Base-by-base conservation (phyloP, 2,888 invertebrate species). In the Pelosia muscerda region DNA sequence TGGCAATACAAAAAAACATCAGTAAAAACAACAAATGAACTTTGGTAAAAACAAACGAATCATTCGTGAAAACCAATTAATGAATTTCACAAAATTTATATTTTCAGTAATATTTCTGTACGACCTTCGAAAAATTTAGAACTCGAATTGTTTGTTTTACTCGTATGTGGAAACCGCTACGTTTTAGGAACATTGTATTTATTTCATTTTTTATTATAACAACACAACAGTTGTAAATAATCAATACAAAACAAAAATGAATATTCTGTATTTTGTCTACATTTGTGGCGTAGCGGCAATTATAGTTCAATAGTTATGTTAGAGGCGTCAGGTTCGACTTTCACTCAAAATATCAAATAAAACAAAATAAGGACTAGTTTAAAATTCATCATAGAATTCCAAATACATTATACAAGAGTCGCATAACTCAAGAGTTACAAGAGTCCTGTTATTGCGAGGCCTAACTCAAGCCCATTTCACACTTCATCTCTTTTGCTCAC, bases 51-150 rank as follows among this genome's bases (percentile, higher is more conserved):
- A 49, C 49, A 49, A 49, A 11, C 25, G 38, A 66, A 66, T 55
- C 60, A 61, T 26, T 28, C 25, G 34, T 61, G 55, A 49, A 34
- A 55, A 61, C 49, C 49, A 49, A 49, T 49, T 49, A 49, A 49
- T 49, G 26, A 55, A 61, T 56, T 61, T 23, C 13, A 65, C 69
- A 68, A 66, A 70, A 49, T 49, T 19, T 49, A 49, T 49, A 49
- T 49, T n/a, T 49, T 49, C 49, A 49, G 49, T 49, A n/a, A 49
- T 49, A 49, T 49, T 49, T 49, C n/a, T n/a, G 49, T n/a, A n/a
- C 71, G 72, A 15, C 54, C 54, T 23, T 13, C 22, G 54, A 8
- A 23, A 55, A 55, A 53, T 49, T 28, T 42, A 61, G 26, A 49
- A 49, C 4, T n/a, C 26, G 25, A 49, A 4, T n/a, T 49, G n/a